Evolutionary conservation across 30 jellyfish, hydroid and myxozoan genomes (phyloP), one percentile per base, ranked within the genome.

Genomic region (Pelagia noctiluca): DNA sequence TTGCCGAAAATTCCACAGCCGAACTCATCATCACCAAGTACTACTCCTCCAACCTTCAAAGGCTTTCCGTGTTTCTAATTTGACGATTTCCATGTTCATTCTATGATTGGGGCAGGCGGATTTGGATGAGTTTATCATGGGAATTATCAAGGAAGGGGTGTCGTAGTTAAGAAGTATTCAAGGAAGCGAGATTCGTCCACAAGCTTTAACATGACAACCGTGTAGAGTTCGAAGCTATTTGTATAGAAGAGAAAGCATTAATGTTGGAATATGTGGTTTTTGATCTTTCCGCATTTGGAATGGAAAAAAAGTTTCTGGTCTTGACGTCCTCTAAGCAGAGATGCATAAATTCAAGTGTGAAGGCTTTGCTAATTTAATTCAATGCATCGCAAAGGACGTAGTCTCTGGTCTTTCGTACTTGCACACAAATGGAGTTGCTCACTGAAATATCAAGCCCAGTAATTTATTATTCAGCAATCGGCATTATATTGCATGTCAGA

Each of bases 361-460:
- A 42, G 57, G 57, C 8, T 42, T 42, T 42, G 57, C 8, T 8
- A 8, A 42, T 42, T 16, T 42, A 8, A 42, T 42, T 24, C 72
- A 5, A 8, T 60, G 29, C 21, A 60, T 22, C 81, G n/a, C 63
- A 19, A 37, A 34, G 34, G 16, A 68, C 81, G 34, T 68, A 2
- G 71, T 68, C n/a, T 34, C 63, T 8, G 63, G 63, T 7, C 22
- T 34, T 64, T 68, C 63, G 29, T 32, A 37, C 33, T 25, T 68
- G 29, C 63, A 37, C 71, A 37, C 31, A 0, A 19, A 19, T 13
- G 63, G 63, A 0, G 60, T 68, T 28, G 81, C 81, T 2, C 81
- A 68, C 33, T 64, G 81, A 19, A 42, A 63, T 21, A 21, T 63
- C 2, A 63, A 63, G 48, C n/a, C n/a, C n/a, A 48, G 62, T 48